A percentile compares a stretch with the other conserved stretches of the same genome.
phyloP scores from a whole-genome alignment of 2,888 invertebrate species.

The Bimastos eiseni region DNA sequence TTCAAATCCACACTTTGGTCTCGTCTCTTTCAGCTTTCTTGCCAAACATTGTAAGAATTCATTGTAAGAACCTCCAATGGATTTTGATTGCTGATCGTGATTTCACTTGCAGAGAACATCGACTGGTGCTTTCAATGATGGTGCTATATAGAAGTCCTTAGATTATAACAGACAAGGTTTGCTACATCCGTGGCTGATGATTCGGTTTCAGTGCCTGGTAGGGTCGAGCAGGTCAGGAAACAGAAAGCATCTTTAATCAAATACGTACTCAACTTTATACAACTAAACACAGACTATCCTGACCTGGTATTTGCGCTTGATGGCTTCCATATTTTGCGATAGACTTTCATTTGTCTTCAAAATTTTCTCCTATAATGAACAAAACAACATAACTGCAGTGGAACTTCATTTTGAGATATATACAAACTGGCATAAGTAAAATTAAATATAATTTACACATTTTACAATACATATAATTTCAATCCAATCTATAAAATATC shows the following conservation, averaged over 20 bases:
- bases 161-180: no score
- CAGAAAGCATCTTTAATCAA: not conserved
- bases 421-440: not conserved
- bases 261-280: not conserved
- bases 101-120: no score
- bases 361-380: slow-evolving; percentile 68
- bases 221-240: not conserved
- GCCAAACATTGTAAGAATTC: no score
- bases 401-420: not conserved
- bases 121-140: no score
- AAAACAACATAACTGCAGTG: not conserved
- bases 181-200: not conserved
- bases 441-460: not conserved
- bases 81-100: no score
- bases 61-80: no score
- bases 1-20: no score
- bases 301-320: slow-evolving; percentile 89
- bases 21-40: no score
- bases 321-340: slow-evolving; percentile 85
- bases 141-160: no score
- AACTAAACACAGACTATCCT: not conserved
- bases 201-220: no score
- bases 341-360: slow-evolving; percentile 81
- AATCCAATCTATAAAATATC: not conserved
- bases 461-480: not conserved